Evolutionary conservation across 1,140 invertebrate genomes (phyloP).

Genomic region (Ceratitis capitata): DNA sequence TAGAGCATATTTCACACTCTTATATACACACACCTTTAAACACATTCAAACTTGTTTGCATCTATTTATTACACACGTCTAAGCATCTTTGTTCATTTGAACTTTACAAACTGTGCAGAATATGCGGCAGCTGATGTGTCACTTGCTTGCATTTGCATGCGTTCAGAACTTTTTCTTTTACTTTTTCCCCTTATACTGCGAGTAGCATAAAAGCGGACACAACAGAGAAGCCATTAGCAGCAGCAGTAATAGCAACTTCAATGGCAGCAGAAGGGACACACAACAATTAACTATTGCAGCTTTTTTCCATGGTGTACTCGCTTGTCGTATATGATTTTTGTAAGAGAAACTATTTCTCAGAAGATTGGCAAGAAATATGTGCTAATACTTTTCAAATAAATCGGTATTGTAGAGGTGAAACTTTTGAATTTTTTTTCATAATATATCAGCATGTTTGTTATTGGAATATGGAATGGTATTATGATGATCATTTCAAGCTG

Average conservation of each 20-base stretch:
- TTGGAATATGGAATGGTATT: too few relatives aligned
- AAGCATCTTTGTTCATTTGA: background rate
- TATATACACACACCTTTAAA: background rate
- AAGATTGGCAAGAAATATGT: too few relatives aligned
- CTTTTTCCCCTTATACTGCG: too few relatives aligned
- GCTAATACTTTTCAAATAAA: too few relatives aligned
- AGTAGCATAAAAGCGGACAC: background rate
- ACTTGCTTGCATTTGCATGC: background rate
- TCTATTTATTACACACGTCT: background rate
- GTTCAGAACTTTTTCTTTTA: background rate
- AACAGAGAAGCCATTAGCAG: too few relatives aligned
- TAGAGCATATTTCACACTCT: background rate
- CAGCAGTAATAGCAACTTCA: background rate
- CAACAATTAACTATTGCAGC: background rate
- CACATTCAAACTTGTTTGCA: too few relatives aligned
- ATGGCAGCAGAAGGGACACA: background rate
- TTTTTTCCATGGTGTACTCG: background rate
- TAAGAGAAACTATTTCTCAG: too few relatives aligned
- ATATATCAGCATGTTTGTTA: too few relatives aligned
- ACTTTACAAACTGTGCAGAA: background rate
- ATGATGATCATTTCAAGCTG: too few relatives aligned
- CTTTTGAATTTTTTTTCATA: too few relatives aligned
- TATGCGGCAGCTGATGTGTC: slow-evolving; percentile 17
- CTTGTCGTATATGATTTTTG: background rate
- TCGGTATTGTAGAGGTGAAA: too few relatives aligned